phyloP scores from a whole-genome alignment of 2,113 vertebrate genomes.

The Opisthocomus hoazin region DNA sequence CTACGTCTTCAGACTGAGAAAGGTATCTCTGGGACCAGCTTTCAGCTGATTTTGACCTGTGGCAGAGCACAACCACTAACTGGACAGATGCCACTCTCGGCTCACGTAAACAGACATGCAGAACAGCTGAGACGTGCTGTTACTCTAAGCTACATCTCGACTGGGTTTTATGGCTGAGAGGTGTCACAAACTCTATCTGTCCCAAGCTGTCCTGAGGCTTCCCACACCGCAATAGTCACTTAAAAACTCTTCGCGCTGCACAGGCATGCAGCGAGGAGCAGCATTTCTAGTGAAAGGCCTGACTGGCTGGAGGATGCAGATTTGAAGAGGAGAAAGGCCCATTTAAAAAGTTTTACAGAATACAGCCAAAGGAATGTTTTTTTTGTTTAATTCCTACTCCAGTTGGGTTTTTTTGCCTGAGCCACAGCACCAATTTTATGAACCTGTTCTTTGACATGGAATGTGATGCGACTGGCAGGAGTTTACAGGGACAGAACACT shows the following conservation, averaged over 20 bases:
- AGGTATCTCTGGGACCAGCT: not conserved
- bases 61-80: not conserved
- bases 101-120: conserved; percentile 6
- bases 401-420: not conserved
- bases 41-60: not conserved
- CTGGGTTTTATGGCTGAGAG: not conserved
- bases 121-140: not conserved
- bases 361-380: not conserved
- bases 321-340: not conserved
- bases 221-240: not conserved
- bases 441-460: not conserved
- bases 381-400: not conserved
- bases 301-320: not conserved
- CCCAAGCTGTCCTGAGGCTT: not conserved
- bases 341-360: not conserved
- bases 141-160: not conserved
- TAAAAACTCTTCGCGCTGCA: not conserved
- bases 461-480: not conserved
- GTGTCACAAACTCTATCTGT: conserved; percentile 11
- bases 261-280: not conserved
- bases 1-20: not conserved
- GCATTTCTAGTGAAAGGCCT: not conserved
- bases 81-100: not conserved
- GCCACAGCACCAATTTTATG: not conserved
- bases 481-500: not conserved